These are phyloP conservation scores for Elanoides forficatus DNA, from an alignment of 2,113 vertebrate species.

Conservation along the genomic window DNA sequence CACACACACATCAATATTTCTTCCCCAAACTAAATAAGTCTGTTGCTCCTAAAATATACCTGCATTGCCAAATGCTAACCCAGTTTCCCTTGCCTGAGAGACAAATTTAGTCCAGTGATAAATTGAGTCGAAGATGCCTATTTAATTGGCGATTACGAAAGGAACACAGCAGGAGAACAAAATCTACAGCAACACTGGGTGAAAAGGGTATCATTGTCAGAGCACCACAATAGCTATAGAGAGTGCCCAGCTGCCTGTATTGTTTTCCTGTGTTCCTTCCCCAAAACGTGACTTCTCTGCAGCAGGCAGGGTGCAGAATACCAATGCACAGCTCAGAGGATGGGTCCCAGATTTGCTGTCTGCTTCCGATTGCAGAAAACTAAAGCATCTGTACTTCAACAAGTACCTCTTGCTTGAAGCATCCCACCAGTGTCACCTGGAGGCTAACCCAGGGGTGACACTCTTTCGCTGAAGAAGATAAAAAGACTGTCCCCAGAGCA, in stretches of 20 bases:
- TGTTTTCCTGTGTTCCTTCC: background rate
- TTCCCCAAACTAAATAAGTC: background rate
- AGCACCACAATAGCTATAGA: background rate
- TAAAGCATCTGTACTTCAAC: background rate
- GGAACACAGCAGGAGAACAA: background rate
- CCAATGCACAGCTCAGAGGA: background rate
- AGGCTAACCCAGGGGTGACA: no score
- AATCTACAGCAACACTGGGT: background rate
- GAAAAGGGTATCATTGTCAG: background rate
- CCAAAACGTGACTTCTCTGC: background rate
- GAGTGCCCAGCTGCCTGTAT: background rate
- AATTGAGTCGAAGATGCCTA: background rate
- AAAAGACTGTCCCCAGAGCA: background rate
- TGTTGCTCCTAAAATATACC: background rate
- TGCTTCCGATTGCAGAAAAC: background rate
- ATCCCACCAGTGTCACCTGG: background rate
- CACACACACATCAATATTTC: background rate
- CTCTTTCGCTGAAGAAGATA: background rate
- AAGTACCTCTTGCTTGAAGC: background rate
- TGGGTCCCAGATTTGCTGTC: background rate
- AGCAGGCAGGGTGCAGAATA: background rate
- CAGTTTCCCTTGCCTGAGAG: background rate
- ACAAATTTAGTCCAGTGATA: constrained; percentile 1
- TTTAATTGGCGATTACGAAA: constrained; percentile 23
- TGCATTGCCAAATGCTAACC: background rate